phyloP scores from a whole-genome alignment of 2,797 vertebrate genomes.

The Chrosomus eos region DNA sequence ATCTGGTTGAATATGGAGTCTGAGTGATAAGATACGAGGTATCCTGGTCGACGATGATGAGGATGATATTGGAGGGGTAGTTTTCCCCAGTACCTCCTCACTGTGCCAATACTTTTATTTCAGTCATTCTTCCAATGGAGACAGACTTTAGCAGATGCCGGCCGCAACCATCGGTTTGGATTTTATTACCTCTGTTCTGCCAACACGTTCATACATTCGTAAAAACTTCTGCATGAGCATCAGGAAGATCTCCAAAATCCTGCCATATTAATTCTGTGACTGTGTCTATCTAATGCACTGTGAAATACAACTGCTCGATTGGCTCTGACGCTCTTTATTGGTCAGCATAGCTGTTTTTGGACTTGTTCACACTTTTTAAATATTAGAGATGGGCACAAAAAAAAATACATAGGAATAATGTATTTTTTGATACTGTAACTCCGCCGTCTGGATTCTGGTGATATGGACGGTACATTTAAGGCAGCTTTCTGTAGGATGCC shows the following conservation, averaged over 20 bases:
- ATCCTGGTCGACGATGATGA: neutral
- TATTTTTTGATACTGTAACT: conserved; percentile 57
- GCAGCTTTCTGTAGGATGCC: conserved; percentile 69
- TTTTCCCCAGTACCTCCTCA: conserved; percentile 55
- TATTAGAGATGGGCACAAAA: conserved; percentile 60
- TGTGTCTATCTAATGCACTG: conserved; percentile 71
- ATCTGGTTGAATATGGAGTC: neutral
- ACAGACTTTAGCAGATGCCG: conserved; percentile 12
- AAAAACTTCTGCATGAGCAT: conserved; percentile 64
- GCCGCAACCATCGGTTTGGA: conserved; percentile 28
- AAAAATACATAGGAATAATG: conserved; percentile 41
- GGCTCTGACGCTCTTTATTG: conserved; percentile 55
- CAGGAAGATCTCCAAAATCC: conserved; percentile 58
- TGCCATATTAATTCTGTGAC: conserved; percentile 25
- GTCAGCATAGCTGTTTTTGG: conserved; percentile 33
- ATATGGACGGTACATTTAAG: conserved; percentile 57
- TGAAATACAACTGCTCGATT: conserved; percentile 65
- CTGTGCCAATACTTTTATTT: conserved; percentile 69
- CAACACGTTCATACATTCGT: neutral
- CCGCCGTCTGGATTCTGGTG: conserved; percentile 45
- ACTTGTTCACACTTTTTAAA: conserved; percentile 25
- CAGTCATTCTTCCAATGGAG: conserved; percentile 51
- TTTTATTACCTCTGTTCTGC: conserved; percentile 55
- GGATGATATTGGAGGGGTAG: neutral
- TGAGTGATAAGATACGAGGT: neutral